Conservation (phyloP, 2,888 invertebrate genomes). For the Kuschelorhynchus macadamiae region DNA sequence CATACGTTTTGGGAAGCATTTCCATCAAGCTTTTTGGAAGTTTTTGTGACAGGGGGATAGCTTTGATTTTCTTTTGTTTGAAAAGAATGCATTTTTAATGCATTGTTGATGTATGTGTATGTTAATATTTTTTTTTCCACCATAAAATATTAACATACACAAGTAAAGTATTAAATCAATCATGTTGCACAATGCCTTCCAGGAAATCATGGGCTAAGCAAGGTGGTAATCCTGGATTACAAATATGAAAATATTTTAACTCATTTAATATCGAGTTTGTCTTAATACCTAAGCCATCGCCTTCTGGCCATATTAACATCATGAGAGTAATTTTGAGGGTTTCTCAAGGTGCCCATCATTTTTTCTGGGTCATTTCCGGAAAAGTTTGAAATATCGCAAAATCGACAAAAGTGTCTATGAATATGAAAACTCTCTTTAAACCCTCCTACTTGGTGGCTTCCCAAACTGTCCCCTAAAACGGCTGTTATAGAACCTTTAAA, state of each 20-base stretch:
- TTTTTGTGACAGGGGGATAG: background rate
- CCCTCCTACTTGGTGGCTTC: constrained; percentile 58
- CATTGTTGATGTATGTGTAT: background rate
- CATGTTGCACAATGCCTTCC: constrained; percentile 15
- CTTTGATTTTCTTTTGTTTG: background rate
- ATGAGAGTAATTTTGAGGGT: background rate
- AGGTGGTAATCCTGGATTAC: constrained; percentile 50
- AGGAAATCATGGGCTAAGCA: constrained; percentile 51
- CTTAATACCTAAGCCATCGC: constrained; percentile 38
- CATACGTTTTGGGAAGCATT: constrained; percentile 35
- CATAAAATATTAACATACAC: constrained; percentile 50
- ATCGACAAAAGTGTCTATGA: constrained; percentile 53
- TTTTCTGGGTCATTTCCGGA: background rate
- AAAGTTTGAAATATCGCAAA: constrained; percentile 10
- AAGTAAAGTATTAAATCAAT: constrained; percentile 38
- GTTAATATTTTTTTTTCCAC: constrained; percentile 32
- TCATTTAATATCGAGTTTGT: constrained; percentile 49
- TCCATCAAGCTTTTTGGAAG: background rate
- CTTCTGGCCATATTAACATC: constrained; percentile 10
- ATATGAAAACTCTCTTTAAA: constrained; percentile 56
- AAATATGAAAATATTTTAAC: constrained; percentile 49
- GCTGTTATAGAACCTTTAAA: constrained; percentile 53
- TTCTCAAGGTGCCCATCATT: background rate
- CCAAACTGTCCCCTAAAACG: constrained; percentile 55
- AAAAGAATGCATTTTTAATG: background rate